Conservation (phyloP, 2,113 vertebrate species). For the Haemorhous mexicanus region DNA sequence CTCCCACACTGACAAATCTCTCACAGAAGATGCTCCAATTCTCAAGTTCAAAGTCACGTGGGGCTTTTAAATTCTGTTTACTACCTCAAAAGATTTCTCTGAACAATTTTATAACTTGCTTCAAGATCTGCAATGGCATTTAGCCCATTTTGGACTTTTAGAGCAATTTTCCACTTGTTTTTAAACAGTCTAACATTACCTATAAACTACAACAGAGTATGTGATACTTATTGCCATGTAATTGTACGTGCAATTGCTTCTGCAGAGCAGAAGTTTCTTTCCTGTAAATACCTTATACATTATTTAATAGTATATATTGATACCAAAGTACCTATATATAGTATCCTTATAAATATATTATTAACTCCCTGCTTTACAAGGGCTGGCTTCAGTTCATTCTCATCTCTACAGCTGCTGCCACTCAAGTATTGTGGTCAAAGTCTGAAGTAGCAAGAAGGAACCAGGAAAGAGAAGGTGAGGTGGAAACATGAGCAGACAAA, state of each 20-base stretch:
- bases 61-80: background rate
- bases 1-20: background rate
- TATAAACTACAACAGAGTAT: background rate
- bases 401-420: background rate
- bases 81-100: background rate
- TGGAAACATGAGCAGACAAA: background rate
- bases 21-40: background rate
- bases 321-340: constrained; percentile 48
- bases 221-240: background rate
- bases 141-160: background rate
- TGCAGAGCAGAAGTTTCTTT: constrained; percentile 21
- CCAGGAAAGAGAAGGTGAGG: background rate
- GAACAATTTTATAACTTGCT: background rate
- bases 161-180: background rate
- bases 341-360: constrained; percentile 50
- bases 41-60: background rate
- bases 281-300: constrained; percentile 55
- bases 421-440: background rate
- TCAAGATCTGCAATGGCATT: background rate
- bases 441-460: background rate
- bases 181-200: background rate
- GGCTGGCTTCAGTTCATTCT: constrained; percentile 26
- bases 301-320: constrained; percentile 55
- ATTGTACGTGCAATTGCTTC: background rate
- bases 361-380: constrained; percentile 6